phyloP scores from a whole-genome alignment of 92 coral and sea anemone genomes.

The Zoanthus sociatus region DNA sequence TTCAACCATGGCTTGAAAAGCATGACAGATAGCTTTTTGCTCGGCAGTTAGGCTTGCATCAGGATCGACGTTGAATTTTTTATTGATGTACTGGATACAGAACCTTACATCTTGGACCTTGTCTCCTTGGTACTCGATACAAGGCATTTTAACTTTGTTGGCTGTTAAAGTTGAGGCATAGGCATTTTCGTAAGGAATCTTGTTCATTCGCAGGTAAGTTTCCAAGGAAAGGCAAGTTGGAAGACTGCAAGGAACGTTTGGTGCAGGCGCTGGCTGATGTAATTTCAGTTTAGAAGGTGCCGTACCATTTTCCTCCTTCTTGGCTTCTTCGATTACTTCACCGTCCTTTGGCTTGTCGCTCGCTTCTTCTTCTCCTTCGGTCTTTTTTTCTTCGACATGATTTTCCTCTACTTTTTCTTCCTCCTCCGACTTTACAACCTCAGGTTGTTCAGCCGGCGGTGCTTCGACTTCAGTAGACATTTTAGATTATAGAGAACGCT shows the following conservation, averaged over 20 bases:
- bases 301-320: constrained; percentile 85
- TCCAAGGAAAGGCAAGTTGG: constrained; percentile 93
- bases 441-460: constrained; percentile 72
- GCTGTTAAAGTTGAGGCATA: constrained; percentile 81
- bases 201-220: constrained; percentile 88
- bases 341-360: constrained; percentile 86
- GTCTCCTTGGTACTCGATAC: constrained; percentile 94
- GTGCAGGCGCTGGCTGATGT: constrained; percentile 92
- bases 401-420: constrained; percentile 78
- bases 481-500: constrained; percentile 67
- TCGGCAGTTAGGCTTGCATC: constrained; percentile 75
- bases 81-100: constrained; percentile 91
- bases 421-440: constrained; percentile 75
- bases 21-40: constrained; percentile 88
- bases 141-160: constrained; percentile 92
- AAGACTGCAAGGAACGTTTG: constrained; percentile 79
- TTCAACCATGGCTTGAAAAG: constrained; percentile 93
- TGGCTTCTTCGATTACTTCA: constrained; percentile 83
- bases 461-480: constrained; percentile 92
- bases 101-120: constrained; percentile 89
- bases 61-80: constrained; percentile 85
- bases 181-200: constrained; percentile 91
- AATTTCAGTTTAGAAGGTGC: constrained; percentile 84
- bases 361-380: constrained; percentile 76
- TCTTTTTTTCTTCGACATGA: constrained; percentile 89